These are phyloP conservation scores for Hormaphis cornu DNA, from an alignment of 1,140 invertebrate species.

Conservation along the genomic window DNA sequence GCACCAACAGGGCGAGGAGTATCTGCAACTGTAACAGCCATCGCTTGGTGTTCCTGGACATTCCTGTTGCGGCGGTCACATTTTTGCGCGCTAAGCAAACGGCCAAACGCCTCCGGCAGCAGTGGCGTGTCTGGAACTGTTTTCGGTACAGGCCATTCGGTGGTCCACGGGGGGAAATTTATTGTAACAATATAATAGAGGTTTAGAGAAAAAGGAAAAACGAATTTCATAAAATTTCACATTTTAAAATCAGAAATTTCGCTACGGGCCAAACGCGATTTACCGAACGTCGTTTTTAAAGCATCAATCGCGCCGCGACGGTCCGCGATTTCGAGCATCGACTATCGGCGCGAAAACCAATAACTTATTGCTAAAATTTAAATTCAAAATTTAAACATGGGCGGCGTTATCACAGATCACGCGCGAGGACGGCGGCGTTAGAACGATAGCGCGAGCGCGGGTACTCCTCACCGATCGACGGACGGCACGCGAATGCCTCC, in stretches of 20 bases:
- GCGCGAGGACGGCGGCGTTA: not conserved
- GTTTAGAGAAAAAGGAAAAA: too few relatives aligned
- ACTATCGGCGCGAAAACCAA: too few relatives aligned
- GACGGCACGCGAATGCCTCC: conserved; percentile 1
- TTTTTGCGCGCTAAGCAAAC: not conserved
- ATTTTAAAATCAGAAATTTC: too few relatives aligned
- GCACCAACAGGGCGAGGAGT: conserved; percentile 2
- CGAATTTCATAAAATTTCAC: too few relatives aligned
- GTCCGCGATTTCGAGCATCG: too few relatives aligned
- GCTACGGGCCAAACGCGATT: too few relatives aligned
- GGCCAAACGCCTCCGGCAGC: not conserved
- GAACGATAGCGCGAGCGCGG: not conserved
- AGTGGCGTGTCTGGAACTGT: not conserved
- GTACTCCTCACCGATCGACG: not conserved
- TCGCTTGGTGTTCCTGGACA: conserved; percentile 15
- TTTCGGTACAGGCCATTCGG: not conserved
- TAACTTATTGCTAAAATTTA: too few relatives aligned
- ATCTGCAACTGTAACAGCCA: conserved; percentile 25
- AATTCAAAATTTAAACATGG: too few relatives aligned
- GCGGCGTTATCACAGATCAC: not conserved
- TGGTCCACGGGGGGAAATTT: not conserved
- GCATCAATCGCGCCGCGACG: too few relatives aligned
- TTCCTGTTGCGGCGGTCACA: not conserved
- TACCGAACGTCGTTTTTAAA: too few relatives aligned
- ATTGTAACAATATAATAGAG: too few relatives aligned